These are phyloP conservation scores for Lethrus apterus DNA, from an alignment of 1,140 invertebrate genomes.

Conservation along the genomic window DNA sequence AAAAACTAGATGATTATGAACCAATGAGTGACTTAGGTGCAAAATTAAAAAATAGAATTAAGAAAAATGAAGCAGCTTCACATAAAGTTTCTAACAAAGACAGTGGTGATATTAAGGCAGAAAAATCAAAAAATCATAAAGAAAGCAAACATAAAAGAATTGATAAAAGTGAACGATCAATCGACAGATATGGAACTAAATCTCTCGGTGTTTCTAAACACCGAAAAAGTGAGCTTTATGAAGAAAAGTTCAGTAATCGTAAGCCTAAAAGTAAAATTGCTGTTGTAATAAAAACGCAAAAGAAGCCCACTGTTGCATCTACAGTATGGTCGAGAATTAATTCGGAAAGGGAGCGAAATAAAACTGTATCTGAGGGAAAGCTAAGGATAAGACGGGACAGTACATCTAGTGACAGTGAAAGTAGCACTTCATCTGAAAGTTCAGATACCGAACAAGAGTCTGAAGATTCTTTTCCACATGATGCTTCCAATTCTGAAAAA, in stretches of 20 bases:
- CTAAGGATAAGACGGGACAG: conserved; percentile 6
- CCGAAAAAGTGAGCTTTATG: no score
- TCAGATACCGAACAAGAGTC: not conserved
- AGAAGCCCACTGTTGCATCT: conserved; percentile 37
- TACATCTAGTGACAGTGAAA: conserved; percentile 4
- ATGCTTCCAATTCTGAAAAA: conserved; percentile 10
- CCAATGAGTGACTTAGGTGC: conserved; percentile 23
- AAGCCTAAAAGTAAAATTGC: conserved; percentile 37
- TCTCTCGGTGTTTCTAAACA: no score
- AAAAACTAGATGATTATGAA: conserved; percentile 1
- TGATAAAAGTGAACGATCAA: conserved; percentile 9
- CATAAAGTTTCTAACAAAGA: not conserved
- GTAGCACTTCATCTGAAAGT: not conserved
- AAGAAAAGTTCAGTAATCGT: conserved; percentile 16
- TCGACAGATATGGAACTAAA: no score
- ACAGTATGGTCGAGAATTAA: conserved; percentile 34
- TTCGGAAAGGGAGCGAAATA: conserved; percentile 7
- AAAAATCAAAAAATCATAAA: conserved; percentile 12
- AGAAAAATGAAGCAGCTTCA: conserved; percentile 13
- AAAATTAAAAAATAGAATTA: conserved; percentile 31
- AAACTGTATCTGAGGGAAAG: conserved; percentile 15
- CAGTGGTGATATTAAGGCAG: conserved; percentile 22
- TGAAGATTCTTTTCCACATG: conserved; percentile 3
- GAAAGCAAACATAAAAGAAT: conserved; percentile 9
- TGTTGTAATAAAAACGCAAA: conserved; percentile 36